Evolutionary conservation across 1,140 invertebrate species (phyloP).

Genomic region (Orchesella cincta): DNA sequence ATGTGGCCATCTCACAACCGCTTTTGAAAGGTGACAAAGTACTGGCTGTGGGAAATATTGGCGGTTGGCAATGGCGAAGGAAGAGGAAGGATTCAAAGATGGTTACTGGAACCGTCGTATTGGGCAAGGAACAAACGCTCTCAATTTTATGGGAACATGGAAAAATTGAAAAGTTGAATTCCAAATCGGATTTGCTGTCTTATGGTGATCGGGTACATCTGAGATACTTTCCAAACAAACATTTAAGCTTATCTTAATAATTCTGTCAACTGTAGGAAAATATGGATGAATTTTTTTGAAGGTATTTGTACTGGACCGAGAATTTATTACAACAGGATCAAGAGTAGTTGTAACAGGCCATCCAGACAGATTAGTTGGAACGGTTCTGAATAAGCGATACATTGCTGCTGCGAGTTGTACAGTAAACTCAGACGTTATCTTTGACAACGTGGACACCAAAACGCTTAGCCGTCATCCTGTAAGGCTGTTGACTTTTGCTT

Average conservation of each 20-base stretch:
- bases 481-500: background rate
- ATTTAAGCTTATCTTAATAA: background rate
- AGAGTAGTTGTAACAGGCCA: background rate
- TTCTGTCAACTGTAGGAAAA: no score
- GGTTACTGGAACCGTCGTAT: background rate
- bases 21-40: conserved; percentile 13
- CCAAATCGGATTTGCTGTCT: background rate
- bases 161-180: background rate
- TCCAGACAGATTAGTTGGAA: background rate
- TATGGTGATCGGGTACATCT: background rate
- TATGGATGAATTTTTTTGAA: background rate
- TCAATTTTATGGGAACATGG: background rate
- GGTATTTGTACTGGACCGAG: conserved; percentile 2
- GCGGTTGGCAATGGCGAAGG: background rate
- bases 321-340: background rate
- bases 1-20: background rate
- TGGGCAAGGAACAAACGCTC: background rate
- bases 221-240: background rate
- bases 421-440: background rate
- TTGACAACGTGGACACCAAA: background rate
- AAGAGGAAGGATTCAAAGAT: background rate
- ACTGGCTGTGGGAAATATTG: background rate
- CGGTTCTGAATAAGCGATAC: background rate
- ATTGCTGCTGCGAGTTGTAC: background rate
- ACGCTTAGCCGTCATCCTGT: background rate